Evolutionary conservation across 2,113 vertebrate genomes (phyloP).

Genomic region (Crotalus helleri): DNA sequence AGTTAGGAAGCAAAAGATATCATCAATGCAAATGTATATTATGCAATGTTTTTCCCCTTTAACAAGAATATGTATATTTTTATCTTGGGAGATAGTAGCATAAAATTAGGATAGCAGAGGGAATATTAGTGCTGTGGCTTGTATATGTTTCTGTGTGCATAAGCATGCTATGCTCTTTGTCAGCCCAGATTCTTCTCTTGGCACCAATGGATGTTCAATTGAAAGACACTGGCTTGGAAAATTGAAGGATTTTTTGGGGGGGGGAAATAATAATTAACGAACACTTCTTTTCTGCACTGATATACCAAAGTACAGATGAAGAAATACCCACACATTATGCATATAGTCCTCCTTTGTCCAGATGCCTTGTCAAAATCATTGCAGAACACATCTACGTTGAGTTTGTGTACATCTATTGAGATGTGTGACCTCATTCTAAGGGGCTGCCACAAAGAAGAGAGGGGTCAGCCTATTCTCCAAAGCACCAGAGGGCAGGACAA

Average conservation of each 20-base stretch:
- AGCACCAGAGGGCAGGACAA: too few species aligned
- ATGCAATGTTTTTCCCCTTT: constrained; percentile 45
- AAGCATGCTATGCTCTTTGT: background rate
- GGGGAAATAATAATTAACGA: background rate
- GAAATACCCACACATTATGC: background rate
- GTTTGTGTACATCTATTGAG: background rate
- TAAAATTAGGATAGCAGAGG: constrained; percentile 48
- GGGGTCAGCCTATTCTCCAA: too few species aligned
- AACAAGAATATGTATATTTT: constrained; percentile 55
- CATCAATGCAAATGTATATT: constrained; percentile 55
- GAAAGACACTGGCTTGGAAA: background rate
- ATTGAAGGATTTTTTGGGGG: background rate
- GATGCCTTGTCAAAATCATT: background rate
- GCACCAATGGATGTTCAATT: background rate
- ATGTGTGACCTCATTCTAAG: background rate
- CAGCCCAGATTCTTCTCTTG: background rate
- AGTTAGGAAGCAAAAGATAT: constrained; percentile 49
- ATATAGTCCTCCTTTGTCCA: background rate
- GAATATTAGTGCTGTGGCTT: constrained; percentile 33
- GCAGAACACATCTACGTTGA: background rate
- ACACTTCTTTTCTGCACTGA: too few species aligned
- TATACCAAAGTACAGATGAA: background rate
- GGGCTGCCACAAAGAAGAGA: too few species aligned
- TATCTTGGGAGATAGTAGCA: constrained; percentile 52
- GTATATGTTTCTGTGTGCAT: background rate